Percentiles rank a stretch among this genome's conserved stretches.
Conservation (phyloP, 2,113 vertebrate species). For the Natator depressus region DNA sequence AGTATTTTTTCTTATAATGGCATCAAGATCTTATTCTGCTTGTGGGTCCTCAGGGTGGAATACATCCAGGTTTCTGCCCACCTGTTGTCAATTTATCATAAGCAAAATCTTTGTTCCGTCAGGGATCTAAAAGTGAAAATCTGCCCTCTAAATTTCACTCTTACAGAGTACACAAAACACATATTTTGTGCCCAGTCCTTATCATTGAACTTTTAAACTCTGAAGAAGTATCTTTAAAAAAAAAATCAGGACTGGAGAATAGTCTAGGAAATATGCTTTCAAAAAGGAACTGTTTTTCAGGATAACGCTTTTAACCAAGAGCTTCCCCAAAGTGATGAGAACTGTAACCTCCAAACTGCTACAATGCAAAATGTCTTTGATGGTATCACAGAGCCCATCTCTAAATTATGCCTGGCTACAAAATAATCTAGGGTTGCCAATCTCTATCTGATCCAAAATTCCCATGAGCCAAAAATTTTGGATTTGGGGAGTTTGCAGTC, state of each 20-base stretch:
- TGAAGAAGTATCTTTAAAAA: neutral
- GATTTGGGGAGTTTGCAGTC: conserved; percentile 54
- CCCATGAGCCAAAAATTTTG: conserved; percentile 34
- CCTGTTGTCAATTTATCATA: conserved; percentile 34
- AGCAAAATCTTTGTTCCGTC: conserved; percentile 8
- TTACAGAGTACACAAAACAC: neutral
- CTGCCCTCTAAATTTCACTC: neutral
- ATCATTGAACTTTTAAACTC: neutral
- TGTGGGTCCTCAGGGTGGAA: conserved; percentile 36
- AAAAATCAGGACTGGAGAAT: neutral
- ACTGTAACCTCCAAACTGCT: neutral
- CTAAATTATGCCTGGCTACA: conserved; percentile 56
- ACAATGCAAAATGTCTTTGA: conserved; percentile 12
- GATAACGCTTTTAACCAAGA: neutral
- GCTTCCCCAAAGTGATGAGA: neutral
- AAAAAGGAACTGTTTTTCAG: neutral
- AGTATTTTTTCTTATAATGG: conserved; percentile 2
- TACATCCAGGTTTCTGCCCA: conserved; percentile 31
- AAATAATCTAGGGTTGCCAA: conserved; percentile 34
- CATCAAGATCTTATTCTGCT: conserved; percentile 5
- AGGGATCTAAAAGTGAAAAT: neutral
- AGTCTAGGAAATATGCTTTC: neutral
- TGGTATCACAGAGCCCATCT: conserved; percentile 24
- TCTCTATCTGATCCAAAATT: conserved; percentile 34
- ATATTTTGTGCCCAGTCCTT: neutral